A percentile compares a stretch with the other conserved stretches of the same genome.
These are phyloP conservation scores for Chaetoderma sp. DNA, from an alignment of 2,888 invertebrate genomes.

Conservation along the genomic window DNA sequence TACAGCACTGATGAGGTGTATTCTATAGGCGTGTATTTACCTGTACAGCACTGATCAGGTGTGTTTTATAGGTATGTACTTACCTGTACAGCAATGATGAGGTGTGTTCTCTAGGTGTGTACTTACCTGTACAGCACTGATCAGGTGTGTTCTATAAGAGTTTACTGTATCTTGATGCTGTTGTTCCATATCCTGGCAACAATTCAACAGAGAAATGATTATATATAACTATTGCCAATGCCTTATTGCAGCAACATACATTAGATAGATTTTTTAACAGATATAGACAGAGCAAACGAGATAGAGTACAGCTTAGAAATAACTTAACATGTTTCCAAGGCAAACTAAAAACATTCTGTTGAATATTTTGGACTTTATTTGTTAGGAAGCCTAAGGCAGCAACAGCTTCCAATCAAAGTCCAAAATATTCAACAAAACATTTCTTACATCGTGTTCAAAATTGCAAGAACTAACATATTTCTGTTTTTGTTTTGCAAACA, in stretches of 20 bases:
- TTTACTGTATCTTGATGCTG: slow-evolving; percentile 54
- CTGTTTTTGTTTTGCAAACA: too few relatives aligned
- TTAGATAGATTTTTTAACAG: background rate
- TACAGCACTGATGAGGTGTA: slow-evolving; percentile 19
- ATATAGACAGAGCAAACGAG: too few relatives aligned
- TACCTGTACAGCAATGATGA: too few relatives aligned
- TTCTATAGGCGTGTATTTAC: slow-evolving; percentile 38
- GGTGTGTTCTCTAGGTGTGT: slow-evolving; percentile 37
- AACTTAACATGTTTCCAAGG: too few relatives aligned
- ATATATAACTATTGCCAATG: background rate
- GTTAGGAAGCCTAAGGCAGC: too few relatives aligned
- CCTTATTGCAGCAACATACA: background rate
- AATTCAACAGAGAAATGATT: background rate
- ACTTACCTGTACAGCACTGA: slow-evolving; percentile 62
- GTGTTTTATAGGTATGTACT: slow-evolving; percentile 59
- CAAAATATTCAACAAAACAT: too few relatives aligned
- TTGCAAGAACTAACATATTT: too few relatives aligned
- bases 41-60: slow-evolving; percentile 63
- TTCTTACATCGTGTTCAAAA: too few relatives aligned
- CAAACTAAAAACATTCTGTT: too few relatives aligned
- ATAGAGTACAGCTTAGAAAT: too few relatives aligned
- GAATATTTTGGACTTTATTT: too few relatives aligned
- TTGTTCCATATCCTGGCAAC: slow-evolving; percentile 53
- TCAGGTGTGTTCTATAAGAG: slow-evolving; percentile 61
- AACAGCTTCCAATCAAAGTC: too few relatives aligned